phyloP scores from a whole-genome alignment of 2,797 vertebrate genomes.

The Eutrigla gurnardus region DNA sequence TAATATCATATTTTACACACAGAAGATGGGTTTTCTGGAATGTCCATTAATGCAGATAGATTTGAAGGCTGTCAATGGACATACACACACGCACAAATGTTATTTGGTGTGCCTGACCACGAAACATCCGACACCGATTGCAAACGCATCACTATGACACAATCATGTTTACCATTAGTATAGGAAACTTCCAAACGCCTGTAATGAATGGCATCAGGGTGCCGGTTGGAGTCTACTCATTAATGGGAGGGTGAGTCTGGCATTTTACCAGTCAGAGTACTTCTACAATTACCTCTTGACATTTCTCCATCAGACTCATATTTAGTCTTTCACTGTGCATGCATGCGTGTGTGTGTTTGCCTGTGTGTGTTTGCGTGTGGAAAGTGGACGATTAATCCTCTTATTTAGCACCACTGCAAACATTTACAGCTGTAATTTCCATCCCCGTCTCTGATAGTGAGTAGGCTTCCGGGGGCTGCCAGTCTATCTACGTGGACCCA shows the following conservation, averaged over 20 bases:
- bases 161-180: conserved; percentile 49
- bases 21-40: conserved; percentile 34
- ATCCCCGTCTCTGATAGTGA: conserved; percentile 54
- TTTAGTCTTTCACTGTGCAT: conserved; percentile 54
- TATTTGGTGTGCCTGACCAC: conserved; percentile 2
- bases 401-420: conserved; percentile 67
- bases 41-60: conserved; percentile 57
- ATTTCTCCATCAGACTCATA: conserved; percentile 72
- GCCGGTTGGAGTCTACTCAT: conserved; percentile 40
- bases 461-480: conserved; percentile 23
- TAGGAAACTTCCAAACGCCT: conserved; percentile 21
- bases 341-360: background rate
- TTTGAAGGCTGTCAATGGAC: conserved; percentile 40
- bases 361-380: conserved; percentile 19
- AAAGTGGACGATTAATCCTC: conserved; percentile 65
- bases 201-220: conserved; percentile 44
- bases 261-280: conserved; percentile 72
- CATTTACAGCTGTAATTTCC: conserved; percentile 68
- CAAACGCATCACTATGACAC: conserved; percentile 12
- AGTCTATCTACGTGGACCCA: conserved; percentile 52
- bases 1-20: background rate
- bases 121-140: background rate
- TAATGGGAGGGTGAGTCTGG: conserved; percentile 64
- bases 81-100: conserved; percentile 9
- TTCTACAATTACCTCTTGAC: conserved; percentile 79